phyloP scores from a whole-genome alignment of 2,797 vertebrate species.

The Falco biarmicus region DNA sequence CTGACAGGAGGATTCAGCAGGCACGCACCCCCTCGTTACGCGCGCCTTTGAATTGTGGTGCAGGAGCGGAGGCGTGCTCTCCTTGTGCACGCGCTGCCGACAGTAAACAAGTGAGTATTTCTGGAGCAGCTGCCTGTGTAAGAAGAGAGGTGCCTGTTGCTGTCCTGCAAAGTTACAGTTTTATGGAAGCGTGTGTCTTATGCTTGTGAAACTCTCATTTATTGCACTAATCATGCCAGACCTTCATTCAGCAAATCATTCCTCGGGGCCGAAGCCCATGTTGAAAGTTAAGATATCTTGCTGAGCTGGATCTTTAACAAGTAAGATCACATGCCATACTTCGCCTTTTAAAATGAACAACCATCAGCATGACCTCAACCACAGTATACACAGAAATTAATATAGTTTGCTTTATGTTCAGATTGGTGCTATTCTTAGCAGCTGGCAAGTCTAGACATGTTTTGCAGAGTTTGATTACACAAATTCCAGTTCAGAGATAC shows the following conservation, averaged over 20 bases:
- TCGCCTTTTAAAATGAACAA: neutral
- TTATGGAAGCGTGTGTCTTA: neutral
- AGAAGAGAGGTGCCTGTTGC: slow-evolving; percentile 32
- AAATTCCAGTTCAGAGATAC: slow-evolving; percentile 44
- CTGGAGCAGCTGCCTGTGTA: slow-evolving; percentile 49
- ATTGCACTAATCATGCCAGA: neutral
- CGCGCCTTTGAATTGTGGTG: neutral
- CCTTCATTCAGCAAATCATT: neutral
- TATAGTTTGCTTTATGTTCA: neutral
- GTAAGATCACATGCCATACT: neutral
- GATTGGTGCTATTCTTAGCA: neutral
- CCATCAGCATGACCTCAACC: neutral
- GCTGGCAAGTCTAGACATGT: neutral
- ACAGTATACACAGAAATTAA: neutral
- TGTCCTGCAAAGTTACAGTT: slow-evolving; percentile 5
- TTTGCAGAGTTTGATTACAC: slow-evolving; percentile 34
- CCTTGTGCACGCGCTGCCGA: neutral
- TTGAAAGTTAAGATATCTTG: neutral
- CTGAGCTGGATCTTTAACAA: neutral
- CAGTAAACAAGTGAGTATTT: slow-evolving; percentile 37
- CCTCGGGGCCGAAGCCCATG: fast-evolving
- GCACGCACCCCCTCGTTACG: slow-evolving; percentile 19
- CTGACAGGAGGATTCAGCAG: slow-evolving; percentile 44
- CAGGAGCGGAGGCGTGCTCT: neutral
- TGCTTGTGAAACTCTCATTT: neutral